Conservation (phyloP, 2,113 vertebrate species). For the Engraulis encrasicolus region DNA sequence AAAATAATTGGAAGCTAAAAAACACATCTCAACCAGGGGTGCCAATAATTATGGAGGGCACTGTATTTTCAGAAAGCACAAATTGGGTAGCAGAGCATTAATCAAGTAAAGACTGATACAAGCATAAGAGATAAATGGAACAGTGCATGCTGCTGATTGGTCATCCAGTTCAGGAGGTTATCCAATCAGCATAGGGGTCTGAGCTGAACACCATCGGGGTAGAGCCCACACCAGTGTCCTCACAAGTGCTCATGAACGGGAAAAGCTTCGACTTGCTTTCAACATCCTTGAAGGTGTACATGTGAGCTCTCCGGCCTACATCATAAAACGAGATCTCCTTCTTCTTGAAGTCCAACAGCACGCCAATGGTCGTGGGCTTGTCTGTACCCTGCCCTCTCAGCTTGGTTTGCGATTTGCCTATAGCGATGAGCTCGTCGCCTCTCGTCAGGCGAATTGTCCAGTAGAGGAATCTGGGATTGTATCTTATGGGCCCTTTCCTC, state of each 20-base stretch:
- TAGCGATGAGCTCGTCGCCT: slow-evolving; percentile 10
- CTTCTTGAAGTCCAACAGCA: slow-evolving; percentile 58
- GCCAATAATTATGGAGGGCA: no score
- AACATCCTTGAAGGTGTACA: slow-evolving; percentile 54
- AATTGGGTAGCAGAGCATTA: no score
- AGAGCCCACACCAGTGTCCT: slow-evolving; percentile 8
- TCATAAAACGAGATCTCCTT: slow-evolving; percentile 59
- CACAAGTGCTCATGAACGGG: slow-evolving; percentile 61
- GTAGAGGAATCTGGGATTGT: slow-evolving; percentile 37
- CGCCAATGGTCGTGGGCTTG: slow-evolving; percentile 39
- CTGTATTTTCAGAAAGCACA: no score
- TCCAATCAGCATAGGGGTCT: slow-evolving; percentile 53
- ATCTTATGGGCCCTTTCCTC: slow-evolving; percentile 20
- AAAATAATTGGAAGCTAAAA: no score
- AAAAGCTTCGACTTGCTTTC: slow-evolving; percentile 44
- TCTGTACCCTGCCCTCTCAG: not conserved
- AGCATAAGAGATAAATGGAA: not conserved
- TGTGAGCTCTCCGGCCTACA: slow-evolving; percentile 23
- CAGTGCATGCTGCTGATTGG: not conserved
- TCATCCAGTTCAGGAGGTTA: slow-evolving; percentile 28
- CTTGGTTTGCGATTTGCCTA: accelerated
- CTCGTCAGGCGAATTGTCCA: slow-evolving; percentile 57
- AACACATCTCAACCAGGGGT: no score
- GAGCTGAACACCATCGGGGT: slow-evolving; percentile 32
- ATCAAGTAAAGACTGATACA: no score